Evolutionary conservation across 2,888 invertebrate genomes (phyloP).

Genomic region (Spodoptera exigua): DNA sequence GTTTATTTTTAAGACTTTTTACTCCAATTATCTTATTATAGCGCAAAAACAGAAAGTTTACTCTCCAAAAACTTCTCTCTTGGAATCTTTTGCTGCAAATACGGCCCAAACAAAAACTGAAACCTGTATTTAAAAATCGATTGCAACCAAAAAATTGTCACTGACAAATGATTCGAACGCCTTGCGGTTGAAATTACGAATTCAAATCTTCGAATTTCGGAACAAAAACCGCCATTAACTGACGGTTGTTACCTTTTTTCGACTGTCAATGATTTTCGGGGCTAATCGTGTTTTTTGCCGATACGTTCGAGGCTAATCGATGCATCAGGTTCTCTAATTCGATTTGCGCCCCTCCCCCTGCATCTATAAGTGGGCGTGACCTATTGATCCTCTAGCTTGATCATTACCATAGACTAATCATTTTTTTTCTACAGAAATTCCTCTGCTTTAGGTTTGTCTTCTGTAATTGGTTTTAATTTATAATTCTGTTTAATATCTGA

Average conservation of each 20-base stretch:
- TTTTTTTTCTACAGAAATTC: conserved; percentile 36
- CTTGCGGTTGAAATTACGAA: conserved; percentile 89
- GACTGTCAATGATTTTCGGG: conserved; percentile 86
- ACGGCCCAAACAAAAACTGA: conserved; percentile 68
- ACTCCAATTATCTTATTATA: conserved; percentile 69
- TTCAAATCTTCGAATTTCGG: conserved; percentile 87
- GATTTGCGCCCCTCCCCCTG: conserved; percentile 85
- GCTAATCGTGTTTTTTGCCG: conserved; percentile 88
- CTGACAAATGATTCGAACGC: conserved; percentile 89
- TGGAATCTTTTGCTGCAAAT: conserved; percentile 63
- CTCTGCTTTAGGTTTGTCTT: conserved; percentile 28
- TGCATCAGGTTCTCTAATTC: conserved; percentile 86
- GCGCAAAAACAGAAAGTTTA: conserved; percentile 59
- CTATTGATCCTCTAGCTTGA: conserved; percentile 82
- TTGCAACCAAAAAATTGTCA: conserved; percentile 89
- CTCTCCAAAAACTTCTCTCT: conserved; percentile 55
- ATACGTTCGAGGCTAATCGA: conserved; percentile 85
- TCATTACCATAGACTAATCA: conserved; percentile 67
- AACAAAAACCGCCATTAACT: conserved; percentile 88
- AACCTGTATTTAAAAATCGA: conserved; percentile 89
- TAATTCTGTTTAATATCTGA: conserved; percentile 16
- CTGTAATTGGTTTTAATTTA: conserved; percentile 8
- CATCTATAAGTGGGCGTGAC: conserved; percentile 82
- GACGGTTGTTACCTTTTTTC: conserved; percentile 86
- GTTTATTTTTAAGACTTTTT: conserved; percentile 56